Evolutionary conservation across 2,113 vertebrate species (phyloP).

Genomic region (Parus major): DNA sequence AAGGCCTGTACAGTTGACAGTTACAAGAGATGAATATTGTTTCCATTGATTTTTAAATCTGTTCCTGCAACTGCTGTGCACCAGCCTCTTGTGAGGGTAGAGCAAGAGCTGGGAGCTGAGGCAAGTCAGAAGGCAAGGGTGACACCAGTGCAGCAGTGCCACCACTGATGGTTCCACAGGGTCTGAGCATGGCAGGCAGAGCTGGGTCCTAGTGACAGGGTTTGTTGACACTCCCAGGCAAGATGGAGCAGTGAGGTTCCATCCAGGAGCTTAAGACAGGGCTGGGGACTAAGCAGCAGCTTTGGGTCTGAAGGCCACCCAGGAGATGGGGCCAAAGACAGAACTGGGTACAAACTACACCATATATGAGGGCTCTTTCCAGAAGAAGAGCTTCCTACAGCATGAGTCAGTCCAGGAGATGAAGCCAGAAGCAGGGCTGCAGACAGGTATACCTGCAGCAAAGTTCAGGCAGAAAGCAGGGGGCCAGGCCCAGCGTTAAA

Average conservation of each 20-base stretch:
- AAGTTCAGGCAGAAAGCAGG: background rate
- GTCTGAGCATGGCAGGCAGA: background rate
- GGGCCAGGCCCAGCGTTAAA: background rate
- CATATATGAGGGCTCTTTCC: background rate
- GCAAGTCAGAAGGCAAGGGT: background rate
- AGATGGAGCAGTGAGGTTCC: background rate
- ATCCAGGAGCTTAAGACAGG: background rate
- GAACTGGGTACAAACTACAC: background rate
- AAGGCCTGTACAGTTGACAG: background rate
- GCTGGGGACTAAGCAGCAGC: background rate
- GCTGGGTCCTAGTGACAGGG: background rate
- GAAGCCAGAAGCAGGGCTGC: background rate
- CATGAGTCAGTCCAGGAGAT: background rate
- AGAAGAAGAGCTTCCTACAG: background rate
- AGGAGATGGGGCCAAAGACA: background rate
- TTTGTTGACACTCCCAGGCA: background rate
- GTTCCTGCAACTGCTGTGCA: background rate
- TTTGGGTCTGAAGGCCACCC: background rate
- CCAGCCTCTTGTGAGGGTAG: background rate
- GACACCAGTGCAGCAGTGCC: background rate
- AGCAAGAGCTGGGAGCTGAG: background rate
- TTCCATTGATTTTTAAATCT: background rate
- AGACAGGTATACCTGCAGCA: background rate
- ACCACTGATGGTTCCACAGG: background rate
- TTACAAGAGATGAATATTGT: background rate